Evolutionary conservation across 2,888 invertebrate genomes (phyloP).

Genomic region (Diabrotica balteata): DNA sequence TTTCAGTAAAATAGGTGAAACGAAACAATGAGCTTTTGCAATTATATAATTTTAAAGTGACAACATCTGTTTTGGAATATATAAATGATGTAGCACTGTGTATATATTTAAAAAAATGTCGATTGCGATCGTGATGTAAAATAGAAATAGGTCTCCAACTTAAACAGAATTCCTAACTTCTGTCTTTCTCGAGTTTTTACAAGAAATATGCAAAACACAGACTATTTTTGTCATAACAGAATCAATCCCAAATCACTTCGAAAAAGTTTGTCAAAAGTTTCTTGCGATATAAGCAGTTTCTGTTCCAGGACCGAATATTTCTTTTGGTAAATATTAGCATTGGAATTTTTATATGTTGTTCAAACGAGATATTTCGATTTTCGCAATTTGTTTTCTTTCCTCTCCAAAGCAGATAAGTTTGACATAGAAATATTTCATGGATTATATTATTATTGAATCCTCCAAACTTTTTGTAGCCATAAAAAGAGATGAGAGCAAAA

Average conservation of each 20-base stretch:
- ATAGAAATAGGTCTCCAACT: too few relatives aligned
- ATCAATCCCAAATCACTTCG: not conserved
- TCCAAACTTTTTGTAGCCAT: not conserved
- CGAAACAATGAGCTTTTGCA: too few relatives aligned
- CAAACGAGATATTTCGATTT: not conserved
- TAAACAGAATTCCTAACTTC: too few relatives aligned
- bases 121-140: too few relatives aligned
- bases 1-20: too few relatives aligned
- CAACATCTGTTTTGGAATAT: too few relatives aligned
- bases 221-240: not conserved
- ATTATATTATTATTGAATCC: not conserved
- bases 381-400: not conserved
- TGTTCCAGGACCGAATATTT: not conserved
- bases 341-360: slow-evolving; percentile 1
- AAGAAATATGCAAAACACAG: not conserved
- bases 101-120: too few relatives aligned
- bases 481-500: too few relatives aligned
- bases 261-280: not conserved
- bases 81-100: too few relatives aligned
- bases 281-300: not conserved
- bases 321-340: not conserved
- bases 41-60: too few relatives aligned
- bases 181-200: too few relatives aligned
- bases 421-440: not conserved
- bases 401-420: not conserved